Evolutionary conservation across 1,140 invertebrate species (phyloP).

Genomic region (Hetaerina americana): DNA sequence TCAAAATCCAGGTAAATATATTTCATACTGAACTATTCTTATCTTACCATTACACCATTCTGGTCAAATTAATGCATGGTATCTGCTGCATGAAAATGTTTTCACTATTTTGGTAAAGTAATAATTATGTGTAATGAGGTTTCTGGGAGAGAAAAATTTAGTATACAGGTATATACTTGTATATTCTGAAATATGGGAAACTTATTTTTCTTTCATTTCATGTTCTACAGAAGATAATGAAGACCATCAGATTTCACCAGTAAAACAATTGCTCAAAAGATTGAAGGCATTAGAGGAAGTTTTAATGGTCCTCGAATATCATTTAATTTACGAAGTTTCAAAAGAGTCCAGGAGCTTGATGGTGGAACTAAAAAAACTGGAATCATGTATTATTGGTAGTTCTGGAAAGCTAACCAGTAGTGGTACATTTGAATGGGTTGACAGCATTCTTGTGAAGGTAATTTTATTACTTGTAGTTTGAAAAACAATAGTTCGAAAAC

Average conservation of each 20-base stretch:
- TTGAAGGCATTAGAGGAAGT: background rate
- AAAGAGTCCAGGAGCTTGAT: slow-evolving; percentile 9
- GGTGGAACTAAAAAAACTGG: background rate
- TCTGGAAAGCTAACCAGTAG: slow-evolving; percentile 44
- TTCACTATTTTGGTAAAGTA: too few relatives aligned
- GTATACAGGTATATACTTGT: too few relatives aligned
- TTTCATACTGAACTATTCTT: too few relatives aligned
- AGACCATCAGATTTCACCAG: background rate
- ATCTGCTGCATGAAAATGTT: too few relatives aligned
- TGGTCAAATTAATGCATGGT: too few relatives aligned
- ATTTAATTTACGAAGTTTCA: background rate
- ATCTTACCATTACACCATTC: too few relatives aligned
- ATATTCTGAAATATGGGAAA: too few relatives aligned
- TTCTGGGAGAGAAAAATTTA: too few relatives aligned
- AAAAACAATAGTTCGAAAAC: background rate
- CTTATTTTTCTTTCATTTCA: background rate
- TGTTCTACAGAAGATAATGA: background rate
- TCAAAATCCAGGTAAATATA: too few relatives aligned
- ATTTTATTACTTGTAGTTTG: slow-evolving; percentile 3
- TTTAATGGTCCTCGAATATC: background rate
- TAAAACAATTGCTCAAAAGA: background rate
- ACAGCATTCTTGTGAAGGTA: slow-evolving; percentile 82
- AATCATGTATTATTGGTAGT: slow-evolving; percentile 21
- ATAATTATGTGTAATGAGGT: too few relatives aligned
- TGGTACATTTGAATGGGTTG: slow-evolving; percentile 94